A percentile compares a stretch with the other conserved stretches of the same genome.
Conservation (phyloP, 1,140 invertebrate species). For the Hyphantria cunea region DNA sequence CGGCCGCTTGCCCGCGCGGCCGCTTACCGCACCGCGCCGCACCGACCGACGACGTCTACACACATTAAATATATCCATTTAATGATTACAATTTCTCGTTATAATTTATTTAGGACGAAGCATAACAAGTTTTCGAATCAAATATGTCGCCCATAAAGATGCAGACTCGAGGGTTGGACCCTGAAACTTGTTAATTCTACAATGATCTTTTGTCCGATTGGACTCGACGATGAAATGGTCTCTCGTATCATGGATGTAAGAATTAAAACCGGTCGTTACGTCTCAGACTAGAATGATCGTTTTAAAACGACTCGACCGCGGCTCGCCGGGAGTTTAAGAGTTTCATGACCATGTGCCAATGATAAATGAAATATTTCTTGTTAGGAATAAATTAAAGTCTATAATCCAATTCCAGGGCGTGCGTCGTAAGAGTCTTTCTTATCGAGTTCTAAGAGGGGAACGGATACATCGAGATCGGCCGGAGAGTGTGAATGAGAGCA, state of each 20-base stretch:
- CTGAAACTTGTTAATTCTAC: constrained; percentile 58
- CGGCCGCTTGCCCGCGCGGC: constrained; percentile 32
- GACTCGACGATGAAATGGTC: constrained; percentile 56
- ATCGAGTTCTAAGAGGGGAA: constrained; percentile 68
- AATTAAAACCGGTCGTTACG: constrained; percentile 74
- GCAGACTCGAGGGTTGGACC: constrained; percentile 71
- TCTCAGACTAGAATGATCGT: constrained; percentile 65
- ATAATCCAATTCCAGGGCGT: constrained; percentile 69
- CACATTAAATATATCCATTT: constrained; percentile 79
- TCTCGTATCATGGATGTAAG: constrained; percentile 67
- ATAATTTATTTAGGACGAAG: constrained; percentile 81
- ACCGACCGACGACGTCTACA: constrained; percentile 59
- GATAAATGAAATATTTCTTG: constrained; percentile 80
- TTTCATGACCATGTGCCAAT: constrained; percentile 64
- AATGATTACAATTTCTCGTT: constrained; percentile 81
- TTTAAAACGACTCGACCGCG: constrained; percentile 63
- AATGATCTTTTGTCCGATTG: constrained; percentile 61
- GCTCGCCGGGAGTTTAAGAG: constrained; percentile 66
- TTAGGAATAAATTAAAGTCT: constrained; percentile 78
- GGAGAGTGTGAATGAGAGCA: constrained; percentile 79
- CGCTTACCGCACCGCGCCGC: constrained; percentile 40
- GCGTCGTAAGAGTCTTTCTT: constrained; percentile 58
- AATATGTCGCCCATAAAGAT: constrained; percentile 81
- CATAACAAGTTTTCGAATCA: constrained; percentile 81
- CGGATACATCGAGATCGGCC: constrained; percentile 73